Percentiles rank a stretch among this genome's conserved stretches.
phyloP scores from a whole-genome alignment of 2,797 vertebrate genomes.

The Phataginus tetradactyla region DNA sequence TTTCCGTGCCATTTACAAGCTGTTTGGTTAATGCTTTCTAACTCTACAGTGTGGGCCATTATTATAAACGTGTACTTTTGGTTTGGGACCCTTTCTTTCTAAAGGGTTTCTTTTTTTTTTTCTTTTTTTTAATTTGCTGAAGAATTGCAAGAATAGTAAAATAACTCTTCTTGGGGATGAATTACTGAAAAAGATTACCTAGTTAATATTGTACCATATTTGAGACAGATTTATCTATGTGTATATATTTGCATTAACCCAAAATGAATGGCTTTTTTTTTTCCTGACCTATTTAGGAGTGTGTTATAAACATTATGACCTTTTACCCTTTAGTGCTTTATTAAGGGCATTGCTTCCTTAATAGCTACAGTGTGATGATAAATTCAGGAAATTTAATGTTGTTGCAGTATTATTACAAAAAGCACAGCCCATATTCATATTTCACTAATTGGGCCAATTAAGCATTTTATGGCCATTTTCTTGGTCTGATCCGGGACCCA shows the following conservation, averaged over 20 bases:
- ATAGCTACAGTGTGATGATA: not conserved
- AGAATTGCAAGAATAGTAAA: not conserved
- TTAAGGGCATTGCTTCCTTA: not conserved
- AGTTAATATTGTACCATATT: not conserved
- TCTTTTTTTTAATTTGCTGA: not conserved
- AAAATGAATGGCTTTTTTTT: not conserved
- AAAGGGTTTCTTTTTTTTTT: not conserved
- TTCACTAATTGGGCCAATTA: not conserved
- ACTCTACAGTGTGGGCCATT: not conserved
- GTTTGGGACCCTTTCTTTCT: not conserved
- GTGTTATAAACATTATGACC: not conserved
- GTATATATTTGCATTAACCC: not conserved
- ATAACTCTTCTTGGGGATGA: not conserved
- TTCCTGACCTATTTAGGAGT: not conserved
- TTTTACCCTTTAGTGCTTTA: not conserved
- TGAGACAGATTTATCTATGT: not conserved
- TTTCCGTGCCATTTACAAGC: not conserved
- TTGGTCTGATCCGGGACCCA: not conserved
- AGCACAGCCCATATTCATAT: not conserved
- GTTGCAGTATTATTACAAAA: not conserved
- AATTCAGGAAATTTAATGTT: not conserved
- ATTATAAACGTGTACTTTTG: not conserved
- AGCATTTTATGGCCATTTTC: not conserved
- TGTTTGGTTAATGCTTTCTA: not conserved
- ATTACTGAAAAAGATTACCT: not conserved